Conservation (phyloP, 2,797 vertebrate species). For the Glyptemys insculpta region DNA sequence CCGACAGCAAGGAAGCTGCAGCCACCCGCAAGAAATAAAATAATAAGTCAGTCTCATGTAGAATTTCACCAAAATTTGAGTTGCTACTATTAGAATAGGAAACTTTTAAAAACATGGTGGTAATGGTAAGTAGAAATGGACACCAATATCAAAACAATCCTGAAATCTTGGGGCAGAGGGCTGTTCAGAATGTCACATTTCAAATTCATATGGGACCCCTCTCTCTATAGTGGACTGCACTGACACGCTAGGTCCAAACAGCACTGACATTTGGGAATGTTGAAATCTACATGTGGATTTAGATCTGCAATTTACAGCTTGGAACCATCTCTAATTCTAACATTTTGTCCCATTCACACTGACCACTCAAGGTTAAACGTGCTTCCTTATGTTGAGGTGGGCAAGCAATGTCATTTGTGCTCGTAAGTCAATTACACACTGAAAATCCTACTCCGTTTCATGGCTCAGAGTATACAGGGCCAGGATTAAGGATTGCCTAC, state of each 20-base stretch:
- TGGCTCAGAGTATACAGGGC: neutral
- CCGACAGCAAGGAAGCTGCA: neutral
- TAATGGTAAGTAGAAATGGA: neutral
- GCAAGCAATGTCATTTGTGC: neutral
- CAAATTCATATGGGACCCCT: rapidly evolving
- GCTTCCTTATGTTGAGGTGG: neutral
- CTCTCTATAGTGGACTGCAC: neutral
- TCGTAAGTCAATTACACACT: rapidly evolving
- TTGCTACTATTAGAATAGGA: neutral
- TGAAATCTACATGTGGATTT: neutral
- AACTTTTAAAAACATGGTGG: neutral
- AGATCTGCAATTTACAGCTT: neutral
- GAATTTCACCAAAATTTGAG: neutral
- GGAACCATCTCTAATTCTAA: neutral
- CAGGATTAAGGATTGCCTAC: neutral
- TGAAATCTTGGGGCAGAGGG: neutral
- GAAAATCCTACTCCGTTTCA: neutral
- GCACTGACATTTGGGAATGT: neutral
- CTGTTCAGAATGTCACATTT: neutral
- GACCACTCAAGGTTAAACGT: neutral
- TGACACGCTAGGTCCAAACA: neutral
- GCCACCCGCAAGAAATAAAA: neutral
- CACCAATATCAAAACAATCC: neutral
- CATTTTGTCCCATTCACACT: neutral
- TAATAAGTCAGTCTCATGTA: neutral